Evolutionary conservation across 2,797 vertebrate species (phyloP).

Genomic region (Phoxinus dragarum): DNA sequence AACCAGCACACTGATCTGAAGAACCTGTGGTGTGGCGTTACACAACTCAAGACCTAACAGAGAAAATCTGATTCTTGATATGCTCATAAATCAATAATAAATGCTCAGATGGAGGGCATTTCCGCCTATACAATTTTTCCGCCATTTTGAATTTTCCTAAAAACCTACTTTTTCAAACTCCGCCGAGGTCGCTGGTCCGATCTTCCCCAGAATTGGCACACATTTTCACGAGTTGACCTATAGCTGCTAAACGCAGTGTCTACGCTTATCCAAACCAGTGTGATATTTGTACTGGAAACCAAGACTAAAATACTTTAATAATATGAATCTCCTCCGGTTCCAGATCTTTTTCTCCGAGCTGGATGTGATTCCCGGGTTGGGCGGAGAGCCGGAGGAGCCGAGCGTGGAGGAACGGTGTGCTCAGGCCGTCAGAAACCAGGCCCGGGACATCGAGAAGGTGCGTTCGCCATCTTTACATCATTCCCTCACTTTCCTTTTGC

Average conservation of each 20-base stretch:
- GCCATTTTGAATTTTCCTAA: background rate
- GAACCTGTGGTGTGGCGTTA: too few species aligned
- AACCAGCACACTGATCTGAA: too few species aligned
- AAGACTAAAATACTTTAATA: background rate
- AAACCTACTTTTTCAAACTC: background rate
- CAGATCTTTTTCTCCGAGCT: conserved; percentile 18
- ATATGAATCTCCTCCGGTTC: background rate
- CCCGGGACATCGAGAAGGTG: conserved; percentile 79
- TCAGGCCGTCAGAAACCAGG: conserved; percentile 73
- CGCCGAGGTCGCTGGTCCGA: background rate
- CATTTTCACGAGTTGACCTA: background rate
- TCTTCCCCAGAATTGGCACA: background rate
- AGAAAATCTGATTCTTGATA: too few species aligned
- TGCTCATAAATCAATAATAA: too few species aligned
- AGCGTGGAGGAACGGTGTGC: conserved; percentile 66
- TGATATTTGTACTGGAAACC: background rate
- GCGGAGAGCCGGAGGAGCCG: conserved; percentile 61
- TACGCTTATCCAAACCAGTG: background rate
- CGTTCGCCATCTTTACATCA: background rate
- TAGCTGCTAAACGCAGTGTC: background rate
- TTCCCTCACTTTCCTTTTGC: background rate
- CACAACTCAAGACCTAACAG: too few species aligned
- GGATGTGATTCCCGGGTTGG: conserved; percentile 69
- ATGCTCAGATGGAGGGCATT: too few species aligned
- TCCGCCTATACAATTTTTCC: background rate